phyloP scores from a whole-genome alignment of 2,797 vertebrate genomes.

The Octomys mimax region DNA sequence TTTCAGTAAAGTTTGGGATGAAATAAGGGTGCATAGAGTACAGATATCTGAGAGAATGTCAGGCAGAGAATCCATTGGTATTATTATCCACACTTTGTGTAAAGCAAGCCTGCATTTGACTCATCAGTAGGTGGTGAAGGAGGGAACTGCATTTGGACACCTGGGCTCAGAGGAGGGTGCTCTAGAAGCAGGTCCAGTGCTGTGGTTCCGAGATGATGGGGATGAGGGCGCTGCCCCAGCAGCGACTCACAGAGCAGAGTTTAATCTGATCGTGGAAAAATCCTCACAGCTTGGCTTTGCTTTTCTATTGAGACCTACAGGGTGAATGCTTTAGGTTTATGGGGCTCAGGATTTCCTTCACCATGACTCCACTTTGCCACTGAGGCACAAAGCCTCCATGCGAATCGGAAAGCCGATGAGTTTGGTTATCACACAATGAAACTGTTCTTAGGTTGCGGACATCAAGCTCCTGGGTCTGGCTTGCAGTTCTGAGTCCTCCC shows the following conservation, averaged over 20 bases:
- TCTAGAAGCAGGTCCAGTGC: too few relatives aligned
- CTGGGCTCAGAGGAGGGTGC: background rate
- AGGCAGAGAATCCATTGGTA: background rate
- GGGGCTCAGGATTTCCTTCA: background rate
- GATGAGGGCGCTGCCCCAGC: too few relatives aligned
- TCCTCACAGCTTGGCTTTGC: background rate
- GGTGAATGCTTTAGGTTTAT: background rate
- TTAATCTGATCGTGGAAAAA: background rate
- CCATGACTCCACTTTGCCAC: background rate
- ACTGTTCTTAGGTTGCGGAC: background rate
- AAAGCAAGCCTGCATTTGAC: background rate
- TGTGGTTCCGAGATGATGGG: background rate
- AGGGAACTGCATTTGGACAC: background rate
- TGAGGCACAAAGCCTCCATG: fast-evolving
- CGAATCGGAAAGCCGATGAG: background rate
- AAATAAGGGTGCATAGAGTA: background rate
- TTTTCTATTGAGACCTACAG: background rate
- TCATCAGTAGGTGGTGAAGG: background rate
- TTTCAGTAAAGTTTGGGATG: background rate
- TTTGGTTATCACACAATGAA: background rate
- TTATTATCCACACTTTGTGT: background rate
- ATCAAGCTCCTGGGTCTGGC: background rate
- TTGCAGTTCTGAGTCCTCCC: background rate
- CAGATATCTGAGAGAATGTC: background rate
- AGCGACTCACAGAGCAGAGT: background rate